Evolutionary conservation across 2,113 vertebrate species (phyloP).

Genomic region (Thamnaconus septentrionalis): DNA sequence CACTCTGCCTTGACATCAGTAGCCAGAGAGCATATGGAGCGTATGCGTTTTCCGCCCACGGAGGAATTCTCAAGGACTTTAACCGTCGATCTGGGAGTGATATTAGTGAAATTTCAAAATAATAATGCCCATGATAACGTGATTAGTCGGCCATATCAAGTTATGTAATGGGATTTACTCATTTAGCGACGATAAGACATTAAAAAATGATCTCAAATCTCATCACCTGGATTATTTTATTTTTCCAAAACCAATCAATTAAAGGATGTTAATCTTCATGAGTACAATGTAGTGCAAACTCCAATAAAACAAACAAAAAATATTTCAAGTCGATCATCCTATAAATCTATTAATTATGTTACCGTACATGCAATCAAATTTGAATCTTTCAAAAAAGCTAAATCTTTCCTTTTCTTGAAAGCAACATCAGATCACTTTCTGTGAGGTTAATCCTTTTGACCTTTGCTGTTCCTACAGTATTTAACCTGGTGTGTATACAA

Average conservation of each 20-base stretch:
- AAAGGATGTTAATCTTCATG: too few species aligned
- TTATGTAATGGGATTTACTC: conserved; percentile 19
- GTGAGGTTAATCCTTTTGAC: conserved; percentile 66
- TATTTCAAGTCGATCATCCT: not conserved
- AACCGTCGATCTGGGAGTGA: conserved; percentile 23
- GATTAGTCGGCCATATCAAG: conserved; percentile 32
- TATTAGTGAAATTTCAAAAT: conserved; percentile 28
- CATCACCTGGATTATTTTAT: too few species aligned
- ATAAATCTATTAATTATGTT: not conserved
- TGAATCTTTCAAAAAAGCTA: not conserved
- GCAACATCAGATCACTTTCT: conserved; percentile 52
- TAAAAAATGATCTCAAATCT: too few species aligned
- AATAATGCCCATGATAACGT: conserved; percentile 36
- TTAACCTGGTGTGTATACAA: conserved; percentile 69
- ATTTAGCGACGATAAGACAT: too few species aligned
- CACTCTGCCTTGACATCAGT: conserved; percentile 71
- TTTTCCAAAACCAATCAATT: too few species aligned
- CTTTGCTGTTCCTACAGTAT: conserved; percentile 63
- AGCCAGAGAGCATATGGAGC: conserved; percentile 63
- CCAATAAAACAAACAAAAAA: too few species aligned
- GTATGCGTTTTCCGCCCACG: conserved; percentile 52
- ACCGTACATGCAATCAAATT: not conserved
- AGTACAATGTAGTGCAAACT: too few species aligned
- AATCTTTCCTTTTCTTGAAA: not conserved
- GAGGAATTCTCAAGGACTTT: conserved; percentile 48